Evolutionary conservation across 1,140 invertebrate species (phyloP), one percentile per base, ranked within the genome.

Genomic region (Epicauta chinensis): DNA sequence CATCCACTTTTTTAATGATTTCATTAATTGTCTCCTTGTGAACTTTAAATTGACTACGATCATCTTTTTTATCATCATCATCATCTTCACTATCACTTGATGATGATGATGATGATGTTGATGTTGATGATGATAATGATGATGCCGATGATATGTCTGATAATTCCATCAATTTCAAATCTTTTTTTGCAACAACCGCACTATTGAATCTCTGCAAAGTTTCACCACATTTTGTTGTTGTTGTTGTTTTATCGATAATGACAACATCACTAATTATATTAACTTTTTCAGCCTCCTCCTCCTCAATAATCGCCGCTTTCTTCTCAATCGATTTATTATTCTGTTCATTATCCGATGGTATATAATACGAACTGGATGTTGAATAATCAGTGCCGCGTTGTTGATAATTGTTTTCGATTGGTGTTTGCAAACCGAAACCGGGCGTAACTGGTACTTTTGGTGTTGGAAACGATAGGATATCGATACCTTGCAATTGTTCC

Each of bases 401-500:
- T 59, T 60, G 9, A 45, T 38, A 45, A 35, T 37, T 7, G 51
- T 54, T 7, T 4, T 41, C 13, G 3, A 47, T 44, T 2, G 51
- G 49, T 1, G 63, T 59, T 15, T 61, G 61, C 14, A 62, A 16
- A 13, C 56, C 16, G 34, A 67, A 55, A 48, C 49, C 57, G 1
- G 68, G 68, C 3, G 68, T 70, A 7, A 68, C 37, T 7, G 63
- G 61, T 36, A 70, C 58, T 49, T 62, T 64, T 9, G 68, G 68
- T 12, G 68, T 70, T 7, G 49, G 52, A 36, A 70, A 57, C 0
- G 56, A 52, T 29, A 56, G 58, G 37, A 55, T 40, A 34, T 56
- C 55, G 12, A 66, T 32, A 12, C 56, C 60, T 32, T 58, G 38
- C 2, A 66, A 49, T 37, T 68, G 63, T 14, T 66, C 67, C 23